Evolutionary conservation across 2,113 vertebrate species (phyloP).

Genomic region (Coracopsis vasa): DNA sequence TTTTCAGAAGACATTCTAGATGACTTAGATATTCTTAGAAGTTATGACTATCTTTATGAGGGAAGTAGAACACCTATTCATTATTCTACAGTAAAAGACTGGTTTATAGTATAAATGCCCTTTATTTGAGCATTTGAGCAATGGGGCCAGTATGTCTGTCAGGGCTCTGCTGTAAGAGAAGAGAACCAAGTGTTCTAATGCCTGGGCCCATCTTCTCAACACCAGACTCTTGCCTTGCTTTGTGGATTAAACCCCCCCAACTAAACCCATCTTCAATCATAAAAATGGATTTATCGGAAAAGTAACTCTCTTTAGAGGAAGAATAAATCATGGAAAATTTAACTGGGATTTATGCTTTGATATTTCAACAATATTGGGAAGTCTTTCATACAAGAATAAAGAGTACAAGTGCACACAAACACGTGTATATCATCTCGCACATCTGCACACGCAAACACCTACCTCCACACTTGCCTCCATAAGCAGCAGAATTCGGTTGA

Average conservation of each 20-base stretch:
- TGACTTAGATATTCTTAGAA: not conserved
- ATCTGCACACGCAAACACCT: not conserved
- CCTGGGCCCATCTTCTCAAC: not conserved
- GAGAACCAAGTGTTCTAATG: not conserved
- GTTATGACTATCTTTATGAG: not conserved
- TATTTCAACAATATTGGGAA: not conserved
- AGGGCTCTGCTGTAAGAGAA: not conserved
- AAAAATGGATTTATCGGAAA: not conserved
- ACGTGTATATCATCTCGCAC: fast-evolving
- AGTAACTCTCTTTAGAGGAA: not conserved
- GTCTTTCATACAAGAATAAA: not conserved
- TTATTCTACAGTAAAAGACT: not conserved
- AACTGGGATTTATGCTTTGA: not conserved
- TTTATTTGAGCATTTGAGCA: not conserved
- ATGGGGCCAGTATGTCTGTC: not conserved
- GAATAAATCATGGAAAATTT: not conserved
- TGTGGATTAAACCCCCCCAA: not conserved
- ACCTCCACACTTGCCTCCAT: not conserved
- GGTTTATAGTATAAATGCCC: not conserved
- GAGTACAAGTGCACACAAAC: not conserved
- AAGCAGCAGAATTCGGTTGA: not conserved
- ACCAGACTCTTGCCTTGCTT: not conserved
- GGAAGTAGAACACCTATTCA: not conserved
- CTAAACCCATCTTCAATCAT: not conserved
- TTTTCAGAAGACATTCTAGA: not conserved